Evolutionary conservation across 2,888 invertebrate genomes (phyloP).

Genomic region (Oxyscelio sp.): DNA sequence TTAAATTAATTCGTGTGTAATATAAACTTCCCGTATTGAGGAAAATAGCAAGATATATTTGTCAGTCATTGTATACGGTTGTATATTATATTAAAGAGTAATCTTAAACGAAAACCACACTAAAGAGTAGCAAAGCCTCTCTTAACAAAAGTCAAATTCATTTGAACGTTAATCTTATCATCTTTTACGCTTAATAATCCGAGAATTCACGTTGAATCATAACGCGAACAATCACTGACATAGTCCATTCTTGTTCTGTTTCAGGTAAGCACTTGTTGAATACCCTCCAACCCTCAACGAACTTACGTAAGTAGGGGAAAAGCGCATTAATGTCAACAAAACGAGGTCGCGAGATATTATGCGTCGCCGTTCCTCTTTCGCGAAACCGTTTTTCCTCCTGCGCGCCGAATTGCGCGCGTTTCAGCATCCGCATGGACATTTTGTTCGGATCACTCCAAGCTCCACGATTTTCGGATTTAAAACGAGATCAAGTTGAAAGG

Average conservation of each 20-base stretch:
- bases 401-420: not conserved
- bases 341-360: slow-evolving; percentile 66
- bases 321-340: slow-evolving; percentile 71
- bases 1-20: no score
- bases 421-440: slow-evolving; percentile 25
- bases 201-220: slow-evolving; percentile 50
- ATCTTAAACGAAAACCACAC: no score
- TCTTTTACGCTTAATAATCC: slow-evolving; percentile 57
- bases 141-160: slow-evolving; percentile 40
- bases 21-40: no score
- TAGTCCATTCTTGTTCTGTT: slow-evolving; percentile 77
- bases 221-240: slow-evolving; percentile 58
- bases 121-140: slow-evolving; percentile 20
- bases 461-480: slow-evolving; percentile 25
- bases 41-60: no score
- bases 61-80: no score
- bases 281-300: slow-evolving; percentile 64
- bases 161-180: slow-evolving; percentile 59
- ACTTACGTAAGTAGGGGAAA: slow-evolving; percentile 73
- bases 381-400: slow-evolving; percentile 38
- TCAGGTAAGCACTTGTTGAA: slow-evolving; percentile 80
- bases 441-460: slow-evolving; percentile 32
- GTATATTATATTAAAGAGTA: no score
- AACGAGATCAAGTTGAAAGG: slow-evolving; percentile 30
- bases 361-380: slow-evolving; percentile 38